Conservation (phyloP, 2,888 invertebrate genomes). For the Spilarctia lutea region DNA sequence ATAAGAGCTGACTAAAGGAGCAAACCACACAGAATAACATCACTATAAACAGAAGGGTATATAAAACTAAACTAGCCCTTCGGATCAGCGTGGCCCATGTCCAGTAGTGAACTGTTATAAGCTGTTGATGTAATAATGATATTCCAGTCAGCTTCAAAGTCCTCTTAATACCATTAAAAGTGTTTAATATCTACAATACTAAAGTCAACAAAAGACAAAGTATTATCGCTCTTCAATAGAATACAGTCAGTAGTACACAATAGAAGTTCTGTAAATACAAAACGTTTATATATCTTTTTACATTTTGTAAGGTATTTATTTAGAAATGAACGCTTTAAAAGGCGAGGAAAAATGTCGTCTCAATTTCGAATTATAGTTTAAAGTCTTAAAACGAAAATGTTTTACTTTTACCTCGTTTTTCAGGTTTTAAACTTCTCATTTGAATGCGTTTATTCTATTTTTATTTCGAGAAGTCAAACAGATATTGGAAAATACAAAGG, state of each 20-base stretch:
- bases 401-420: no score
- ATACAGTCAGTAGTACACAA: constrained; percentile 35
- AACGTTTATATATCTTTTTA: constrained; percentile 7
- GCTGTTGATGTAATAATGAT: no score
- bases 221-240: constrained; percentile 27
- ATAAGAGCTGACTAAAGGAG: no score
- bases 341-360: background rate
- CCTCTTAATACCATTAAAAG: background rate
- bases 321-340: constrained; percentile 1
- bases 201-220: background rate
- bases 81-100: no score
- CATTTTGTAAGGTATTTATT: background rate
- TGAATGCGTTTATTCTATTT: no score
- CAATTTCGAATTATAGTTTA: background rate
- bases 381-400: background rate
- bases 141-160: no score
- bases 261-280: constrained; percentile 22
- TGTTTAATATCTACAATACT: background rate
- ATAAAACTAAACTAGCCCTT: no score
- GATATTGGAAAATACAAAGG: no score
- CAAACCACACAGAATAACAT: no score
- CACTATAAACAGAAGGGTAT: background rate
- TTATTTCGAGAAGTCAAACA: no score
- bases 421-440: no score
- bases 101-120: no score